These are phyloP conservation scores for Cynoglossus semilaevis DNA, from an alignment of 2,113 vertebrate species.

Conservation along the genomic window DNA sequence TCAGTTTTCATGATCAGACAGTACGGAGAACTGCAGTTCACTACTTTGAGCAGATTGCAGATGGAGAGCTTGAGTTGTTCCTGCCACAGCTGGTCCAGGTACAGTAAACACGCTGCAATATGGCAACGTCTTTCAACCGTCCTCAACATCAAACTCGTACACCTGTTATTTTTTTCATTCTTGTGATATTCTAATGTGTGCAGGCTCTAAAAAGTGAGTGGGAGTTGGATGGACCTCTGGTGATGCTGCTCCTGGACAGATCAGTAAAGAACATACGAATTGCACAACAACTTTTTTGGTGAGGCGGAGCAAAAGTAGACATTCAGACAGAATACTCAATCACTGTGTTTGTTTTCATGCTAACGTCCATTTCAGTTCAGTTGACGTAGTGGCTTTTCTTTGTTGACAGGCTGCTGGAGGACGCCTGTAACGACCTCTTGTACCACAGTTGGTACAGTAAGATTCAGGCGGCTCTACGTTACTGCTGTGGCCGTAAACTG, in stretches of 20 bases:
- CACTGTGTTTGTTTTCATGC: neutral
- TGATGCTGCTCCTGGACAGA: conserved; percentile 78
- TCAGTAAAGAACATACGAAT: conserved; percentile 80
- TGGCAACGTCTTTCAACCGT: neutral
- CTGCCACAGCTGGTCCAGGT: conserved; percentile 87
- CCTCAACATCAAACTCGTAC: too few species aligned
- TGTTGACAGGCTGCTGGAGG: conserved; percentile 84
- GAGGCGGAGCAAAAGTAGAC: conserved; percentile 32
- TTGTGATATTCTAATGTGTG: neutral
- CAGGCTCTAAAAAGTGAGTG: conserved; percentile 89
- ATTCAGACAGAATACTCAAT: too few species aligned
- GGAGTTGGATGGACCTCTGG: conserved; percentile 81
- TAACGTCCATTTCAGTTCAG: neutral
- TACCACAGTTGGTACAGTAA: conserved; percentile 89
- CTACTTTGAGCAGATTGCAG: conserved; percentile 78
- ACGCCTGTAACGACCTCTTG: conserved; percentile 80
- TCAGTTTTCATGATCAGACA: conserved; percentile 86
- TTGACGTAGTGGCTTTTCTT: too few species aligned
- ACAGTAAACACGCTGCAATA: conserved; percentile 48
- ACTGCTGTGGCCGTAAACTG: conserved; percentile 85
- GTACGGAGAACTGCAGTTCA: conserved; percentile 78
- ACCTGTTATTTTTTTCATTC: too few species aligned
- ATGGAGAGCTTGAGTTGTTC: conserved; percentile 80
- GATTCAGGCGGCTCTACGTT: conserved; percentile 82
- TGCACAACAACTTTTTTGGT: conserved; percentile 86